Evolutionary conservation across 92 coral and sea anemone genomes (phyloP).

Genomic region (Umimayanthus chanpuru): DNA sequence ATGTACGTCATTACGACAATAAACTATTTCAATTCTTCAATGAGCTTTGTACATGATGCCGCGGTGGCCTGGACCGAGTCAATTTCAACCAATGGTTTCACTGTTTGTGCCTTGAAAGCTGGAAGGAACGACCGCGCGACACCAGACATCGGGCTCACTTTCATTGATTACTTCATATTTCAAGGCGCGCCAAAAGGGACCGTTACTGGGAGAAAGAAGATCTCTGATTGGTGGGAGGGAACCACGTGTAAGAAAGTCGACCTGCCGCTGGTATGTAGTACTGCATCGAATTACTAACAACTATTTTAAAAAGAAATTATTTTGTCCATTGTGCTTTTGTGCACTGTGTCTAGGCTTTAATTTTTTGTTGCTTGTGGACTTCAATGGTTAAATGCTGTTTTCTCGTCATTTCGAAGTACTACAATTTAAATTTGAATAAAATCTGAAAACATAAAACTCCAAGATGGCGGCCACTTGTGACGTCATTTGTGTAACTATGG

Average conservation of each 20-base stretch:
- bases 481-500: too few species aligned
- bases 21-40: conserved; percentile 66
- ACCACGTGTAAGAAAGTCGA: conserved; percentile 55
- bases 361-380: too few species aligned
- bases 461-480: too few species aligned
- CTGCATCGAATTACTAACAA: background rate
- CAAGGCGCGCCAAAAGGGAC: conserved; percentile 75
- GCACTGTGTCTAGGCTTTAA: too few species aligned
- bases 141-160: conserved; percentile 77
- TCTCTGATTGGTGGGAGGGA: conserved; percentile 85
- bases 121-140: conserved; percentile 76
- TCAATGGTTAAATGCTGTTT: too few species aligned
- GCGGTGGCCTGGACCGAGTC: conserved; percentile 85
- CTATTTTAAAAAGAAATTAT: too few species aligned
- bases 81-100: conserved; percentile 47
- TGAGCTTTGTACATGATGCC: conserved; percentile 70
- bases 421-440: too few species aligned
- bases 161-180: conserved; percentile 71
- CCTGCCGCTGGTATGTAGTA: conserved; percentile 52
- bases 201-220: conserved; percentile 49
- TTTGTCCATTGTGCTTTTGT: too few species aligned
- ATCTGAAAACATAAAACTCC: too few species aligned
- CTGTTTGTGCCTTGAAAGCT: conserved; percentile 73
- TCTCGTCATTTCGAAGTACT: too few species aligned
- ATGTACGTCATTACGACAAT: conserved; percentile 63